Evolutionary conservation across 2,888 invertebrate genomes (phyloP).

Genomic region (Disparrhopalites patrizii): DNA sequence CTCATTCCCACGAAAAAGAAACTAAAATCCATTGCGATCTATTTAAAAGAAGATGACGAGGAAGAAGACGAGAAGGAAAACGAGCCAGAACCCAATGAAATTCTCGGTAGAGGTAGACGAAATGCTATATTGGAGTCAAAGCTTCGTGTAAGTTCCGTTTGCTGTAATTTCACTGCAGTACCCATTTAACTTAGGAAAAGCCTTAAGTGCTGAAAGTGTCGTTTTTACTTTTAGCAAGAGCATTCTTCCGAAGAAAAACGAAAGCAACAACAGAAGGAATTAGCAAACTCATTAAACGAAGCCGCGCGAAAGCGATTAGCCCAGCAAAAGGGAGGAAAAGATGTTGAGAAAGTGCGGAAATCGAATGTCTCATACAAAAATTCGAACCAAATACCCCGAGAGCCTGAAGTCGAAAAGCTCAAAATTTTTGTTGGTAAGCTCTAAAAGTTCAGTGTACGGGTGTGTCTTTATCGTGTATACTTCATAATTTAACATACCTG

Average conservation of each 20-base stretch:
- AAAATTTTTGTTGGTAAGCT: slow-evolving; percentile 88
- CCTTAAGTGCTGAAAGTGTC: neutral
- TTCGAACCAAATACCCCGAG: slow-evolving; percentile 86
- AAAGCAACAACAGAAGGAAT: slow-evolving; percentile 91
- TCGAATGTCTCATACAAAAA: slow-evolving; percentile 94
- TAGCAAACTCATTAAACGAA: slow-evolving; percentile 84
- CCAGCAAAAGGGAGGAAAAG: slow-evolving; percentile 71
- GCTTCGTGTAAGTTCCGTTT: slow-evolving; percentile 60
- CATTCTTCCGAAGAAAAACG: slow-evolving; percentile 96
- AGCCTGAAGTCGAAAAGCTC: slow-evolving; percentile 85
- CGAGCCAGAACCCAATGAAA: slow-evolving; percentile 56
- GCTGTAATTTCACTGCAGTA: neutral
- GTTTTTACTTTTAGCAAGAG: slow-evolving; percentile 61
- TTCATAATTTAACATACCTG: slow-evolving; percentile 8
- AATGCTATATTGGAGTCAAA: slow-evolving; percentile 91
- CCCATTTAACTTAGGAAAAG: no score
- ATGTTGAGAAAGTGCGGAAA: slow-evolving; percentile 83
- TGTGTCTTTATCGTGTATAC: neutral
- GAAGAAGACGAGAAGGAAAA: slow-evolving; percentile 73
- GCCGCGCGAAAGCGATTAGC: slow-evolving; percentile 88
- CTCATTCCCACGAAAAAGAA: slow-evolving; percentile 92
- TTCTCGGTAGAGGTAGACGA: slow-evolving; percentile 74
- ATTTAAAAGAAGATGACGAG: slow-evolving; percentile 83
- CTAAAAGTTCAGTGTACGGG: neutral
- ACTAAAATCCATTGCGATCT: slow-evolving; percentile 91